Conservation (phyloP, 1,140 invertebrate species). For the Zophobas morio region DNA sequence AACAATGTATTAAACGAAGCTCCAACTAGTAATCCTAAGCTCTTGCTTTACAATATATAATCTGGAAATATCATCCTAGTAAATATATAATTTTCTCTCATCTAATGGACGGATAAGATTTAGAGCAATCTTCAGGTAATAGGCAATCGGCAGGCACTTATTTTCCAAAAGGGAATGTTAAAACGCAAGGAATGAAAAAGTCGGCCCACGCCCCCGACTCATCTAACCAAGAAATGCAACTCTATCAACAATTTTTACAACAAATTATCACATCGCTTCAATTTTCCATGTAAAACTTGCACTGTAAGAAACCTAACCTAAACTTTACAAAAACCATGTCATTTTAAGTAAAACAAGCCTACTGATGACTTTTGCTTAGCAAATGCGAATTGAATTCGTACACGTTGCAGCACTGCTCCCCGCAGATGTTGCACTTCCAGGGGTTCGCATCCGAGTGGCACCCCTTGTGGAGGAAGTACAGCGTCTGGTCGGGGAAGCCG, state of each 20-base stretch:
- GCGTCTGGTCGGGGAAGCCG: slow-evolving; percentile 93
- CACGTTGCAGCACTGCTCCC: slow-evolving; percentile 91
- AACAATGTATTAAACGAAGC: slow-evolving; percentile 46
- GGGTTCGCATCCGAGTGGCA: slow-evolving; percentile 97
- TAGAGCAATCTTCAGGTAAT: slow-evolving; percentile 46
- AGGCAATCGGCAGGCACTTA: slow-evolving; percentile 33
- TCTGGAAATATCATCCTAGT: slow-evolving; percentile 44
- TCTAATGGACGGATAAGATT: slow-evolving; percentile 44
- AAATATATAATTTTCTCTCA: slow-evolving; percentile 43
- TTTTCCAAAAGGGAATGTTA: slow-evolving; percentile 28
- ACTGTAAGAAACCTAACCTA: slow-evolving; percentile 35
- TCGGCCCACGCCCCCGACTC: slow-evolving; percentile 18
- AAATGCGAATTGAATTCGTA: slow-evolving; percentile 98
- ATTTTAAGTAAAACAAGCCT: slow-evolving; percentile 29
- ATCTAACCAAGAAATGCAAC: slow-evolving; percentile 11
- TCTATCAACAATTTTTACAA: slow-evolving; percentile 25
- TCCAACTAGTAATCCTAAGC: slow-evolving; percentile 45
- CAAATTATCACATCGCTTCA: slow-evolving; percentile 40
- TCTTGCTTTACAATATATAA: slow-evolving; percentile 42
- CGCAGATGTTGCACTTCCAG: slow-evolving; percentile 98
- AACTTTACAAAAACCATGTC: slow-evolving; percentile 25
- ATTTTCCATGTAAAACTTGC: slow-evolving; percentile 33
- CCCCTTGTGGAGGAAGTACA: slow-evolving; percentile 97
- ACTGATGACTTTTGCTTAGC: slow-evolving; percentile 91
- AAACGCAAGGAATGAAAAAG: slow-evolving; percentile 41